phyloP scores from a whole-genome alignment of 2,797 vertebrate species.

The Trichosurus vulpecula region DNA sequence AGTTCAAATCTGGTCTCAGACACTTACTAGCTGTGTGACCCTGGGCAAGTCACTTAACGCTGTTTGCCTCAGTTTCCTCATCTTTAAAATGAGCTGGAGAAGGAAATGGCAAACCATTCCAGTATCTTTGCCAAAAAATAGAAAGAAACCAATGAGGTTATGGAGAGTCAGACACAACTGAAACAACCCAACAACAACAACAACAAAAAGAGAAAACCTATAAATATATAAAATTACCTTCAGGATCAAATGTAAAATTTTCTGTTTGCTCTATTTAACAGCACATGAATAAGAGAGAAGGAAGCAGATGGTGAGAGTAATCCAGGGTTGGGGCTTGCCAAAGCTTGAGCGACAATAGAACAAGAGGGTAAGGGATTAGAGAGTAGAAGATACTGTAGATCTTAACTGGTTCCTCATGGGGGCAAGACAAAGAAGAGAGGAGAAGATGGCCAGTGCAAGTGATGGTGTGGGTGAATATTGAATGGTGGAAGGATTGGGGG shows the following conservation, averaged over 20 bases:
- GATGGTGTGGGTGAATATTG: too few relatives aligned
- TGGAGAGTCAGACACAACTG: background rate
- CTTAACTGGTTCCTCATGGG: background rate
- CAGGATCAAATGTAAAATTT: background rate
- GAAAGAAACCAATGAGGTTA: background rate
- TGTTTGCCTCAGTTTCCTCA: background rate
- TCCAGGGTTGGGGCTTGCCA: background rate
- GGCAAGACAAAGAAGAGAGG: background rate
- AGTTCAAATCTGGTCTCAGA: background rate
- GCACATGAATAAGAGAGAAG: background rate
- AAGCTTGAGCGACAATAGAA: background rate
- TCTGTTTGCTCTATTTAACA: background rate
- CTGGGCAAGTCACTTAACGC: background rate
- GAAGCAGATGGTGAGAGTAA: background rate
- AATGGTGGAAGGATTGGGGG: background rate
- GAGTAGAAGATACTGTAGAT: background rate
- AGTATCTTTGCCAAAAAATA: background rate
- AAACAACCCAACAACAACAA: background rate
- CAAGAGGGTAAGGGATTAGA: background rate
- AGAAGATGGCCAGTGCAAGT: background rate
- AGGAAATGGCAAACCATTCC: background rate
- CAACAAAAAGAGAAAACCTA: background rate
- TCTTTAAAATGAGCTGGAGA: background rate
- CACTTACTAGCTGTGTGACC: background rate
- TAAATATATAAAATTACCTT: background rate